Evolutionary conservation across 2,797 vertebrate genomes (phyloP).

Genomic region (Cottoperca gobio): DNA sequence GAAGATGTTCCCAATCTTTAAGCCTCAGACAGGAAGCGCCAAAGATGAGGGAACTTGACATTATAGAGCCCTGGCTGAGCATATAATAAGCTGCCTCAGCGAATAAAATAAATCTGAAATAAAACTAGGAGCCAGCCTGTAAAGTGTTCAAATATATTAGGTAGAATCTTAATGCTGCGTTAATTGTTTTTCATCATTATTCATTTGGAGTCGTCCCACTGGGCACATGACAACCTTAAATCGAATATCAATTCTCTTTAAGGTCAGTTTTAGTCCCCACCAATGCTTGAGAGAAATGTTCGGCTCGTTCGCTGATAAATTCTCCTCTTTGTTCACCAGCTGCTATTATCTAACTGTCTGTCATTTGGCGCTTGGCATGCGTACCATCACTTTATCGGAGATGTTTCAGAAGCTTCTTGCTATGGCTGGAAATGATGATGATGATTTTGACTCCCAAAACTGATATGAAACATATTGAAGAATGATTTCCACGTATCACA

Average conservation of each 20-base stretch:
- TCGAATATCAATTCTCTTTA: not conserved
- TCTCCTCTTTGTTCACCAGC: too few relatives aligned
- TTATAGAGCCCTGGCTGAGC: not conserved
- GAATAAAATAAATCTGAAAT: not conserved
- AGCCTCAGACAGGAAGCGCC: not conserved
- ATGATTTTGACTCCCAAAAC: too few relatives aligned
- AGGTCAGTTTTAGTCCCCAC: not conserved
- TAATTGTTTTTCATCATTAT: not conserved
- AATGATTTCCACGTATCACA: too few relatives aligned
- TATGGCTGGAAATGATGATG: not conserved
- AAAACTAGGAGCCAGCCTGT: too few relatives aligned
- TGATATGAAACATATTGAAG: too few relatives aligned
- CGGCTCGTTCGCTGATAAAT: too few relatives aligned
- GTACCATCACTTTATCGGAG: too few relatives aligned
- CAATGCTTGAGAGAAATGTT: too few relatives aligned
- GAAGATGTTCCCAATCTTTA: not conserved
- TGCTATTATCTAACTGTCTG: not conserved
- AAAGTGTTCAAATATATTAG: not conserved
- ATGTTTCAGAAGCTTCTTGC: not conserved
- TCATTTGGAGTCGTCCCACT: not conserved
- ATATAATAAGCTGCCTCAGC: not conserved
- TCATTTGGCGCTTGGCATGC: not conserved
- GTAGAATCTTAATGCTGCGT: not conserved
- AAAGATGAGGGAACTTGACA: not conserved
- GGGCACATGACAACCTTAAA: not conserved